Evolutionary conservation across 2,797 vertebrate genomes (phyloP).

Genomic region (Phalanger gymnotis): DNA sequence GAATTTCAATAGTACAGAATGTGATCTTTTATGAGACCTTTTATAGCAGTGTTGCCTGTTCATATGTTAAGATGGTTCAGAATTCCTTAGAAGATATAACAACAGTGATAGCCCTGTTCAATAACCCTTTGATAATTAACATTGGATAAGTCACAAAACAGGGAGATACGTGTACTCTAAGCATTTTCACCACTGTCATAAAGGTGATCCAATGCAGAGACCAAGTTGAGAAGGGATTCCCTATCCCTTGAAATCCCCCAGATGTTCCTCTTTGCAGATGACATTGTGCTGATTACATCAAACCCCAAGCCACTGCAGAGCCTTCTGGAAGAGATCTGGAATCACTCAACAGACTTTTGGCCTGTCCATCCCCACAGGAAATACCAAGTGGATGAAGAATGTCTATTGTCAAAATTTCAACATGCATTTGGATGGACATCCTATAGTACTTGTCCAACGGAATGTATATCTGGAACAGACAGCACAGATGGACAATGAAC

Average conservation of each 20-base stretch:
- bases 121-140: neutral
- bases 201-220: neutral
- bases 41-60: neutral
- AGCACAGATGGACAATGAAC: neutral
- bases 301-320: neutral
- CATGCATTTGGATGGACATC: neutral
- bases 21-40: neutral
- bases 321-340: neutral
- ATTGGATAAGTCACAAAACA: neutral
- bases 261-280: neutral
- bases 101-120: neutral
- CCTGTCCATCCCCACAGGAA: neutral
- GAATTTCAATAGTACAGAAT: neutral
- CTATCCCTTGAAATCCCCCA: neutral
- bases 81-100: neutral
- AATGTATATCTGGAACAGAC: neutral
- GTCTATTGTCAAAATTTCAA: neutral
- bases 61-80: neutral
- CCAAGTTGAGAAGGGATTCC: neutral
- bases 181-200: neutral
- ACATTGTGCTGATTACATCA: neutral
- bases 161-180: neutral
- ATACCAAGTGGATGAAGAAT: slow-evolving; percentile 1
- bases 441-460: neutral
- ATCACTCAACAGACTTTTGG: neutral